Percentiles rank a stretch among this genome's conserved stretches.
These are phyloP conservation scores for Lepas anatifera DNA, from an alignment of 2,888 invertebrate species.

Conservation along the genomic window DNA sequence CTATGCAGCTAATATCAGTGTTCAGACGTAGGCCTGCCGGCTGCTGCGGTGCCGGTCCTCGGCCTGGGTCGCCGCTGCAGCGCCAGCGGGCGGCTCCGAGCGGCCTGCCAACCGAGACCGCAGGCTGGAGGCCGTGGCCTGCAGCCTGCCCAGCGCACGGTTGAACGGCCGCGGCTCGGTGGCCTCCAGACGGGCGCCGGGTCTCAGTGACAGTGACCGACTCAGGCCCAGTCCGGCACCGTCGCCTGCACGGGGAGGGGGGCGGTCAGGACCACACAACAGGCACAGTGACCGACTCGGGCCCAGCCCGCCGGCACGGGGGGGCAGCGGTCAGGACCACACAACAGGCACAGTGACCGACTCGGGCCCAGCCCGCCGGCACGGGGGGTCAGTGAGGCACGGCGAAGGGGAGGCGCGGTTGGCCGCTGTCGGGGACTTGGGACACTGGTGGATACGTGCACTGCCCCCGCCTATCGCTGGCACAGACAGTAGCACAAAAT, in stretches of 20 bases:
- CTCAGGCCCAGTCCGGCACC: background rate
- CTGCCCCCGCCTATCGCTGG: too few relatives aligned
- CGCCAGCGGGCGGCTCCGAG: background rate
- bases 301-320: too few relatives aligned
- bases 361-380: too few relatives aligned
- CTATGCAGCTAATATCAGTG: too few relatives aligned
- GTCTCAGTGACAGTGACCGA: background rate
- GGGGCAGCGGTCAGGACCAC: background rate
- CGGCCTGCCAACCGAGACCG: background rate
- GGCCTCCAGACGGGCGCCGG: background rate
- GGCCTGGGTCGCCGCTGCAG: background rate
- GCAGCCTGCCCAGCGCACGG: background rate
- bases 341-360: background rate
- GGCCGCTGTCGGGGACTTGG: too few relatives aligned
- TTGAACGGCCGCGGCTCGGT: slow-evolving; percentile 1
- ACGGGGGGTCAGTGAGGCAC: too few relatives aligned
- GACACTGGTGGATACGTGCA: too few relatives aligned
- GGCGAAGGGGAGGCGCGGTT: too few relatives aligned
- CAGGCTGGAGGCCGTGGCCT: background rate
- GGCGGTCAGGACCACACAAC: background rate
- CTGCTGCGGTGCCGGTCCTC: background rate
- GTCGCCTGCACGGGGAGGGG: background rate
- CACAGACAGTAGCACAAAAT: too few relatives aligned
- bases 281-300: background rate
- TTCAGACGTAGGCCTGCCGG: background rate